Evolutionary conservation across 2,797 vertebrate species (phyloP).

Genomic region (Nannoperca obscura): DNA sequence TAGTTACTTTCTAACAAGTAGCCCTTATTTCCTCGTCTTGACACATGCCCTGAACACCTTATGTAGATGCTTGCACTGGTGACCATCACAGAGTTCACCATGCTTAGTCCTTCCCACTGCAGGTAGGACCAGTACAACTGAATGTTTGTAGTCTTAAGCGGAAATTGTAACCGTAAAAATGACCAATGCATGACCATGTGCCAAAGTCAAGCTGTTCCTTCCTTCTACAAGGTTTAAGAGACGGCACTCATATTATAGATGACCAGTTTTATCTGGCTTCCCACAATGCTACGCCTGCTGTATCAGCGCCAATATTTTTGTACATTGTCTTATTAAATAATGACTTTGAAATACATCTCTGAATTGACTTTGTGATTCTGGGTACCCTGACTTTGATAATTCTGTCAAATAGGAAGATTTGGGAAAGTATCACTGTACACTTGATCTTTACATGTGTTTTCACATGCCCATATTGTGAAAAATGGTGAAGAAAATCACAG

Average conservation of each 20-base stretch:
- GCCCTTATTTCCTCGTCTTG: conserved; percentile 10
- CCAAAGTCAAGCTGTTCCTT: conserved; percentile 20
- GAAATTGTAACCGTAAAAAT: conserved; percentile 21
- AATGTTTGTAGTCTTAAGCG: conserved; percentile 36
- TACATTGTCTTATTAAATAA: conserved; percentile 86
- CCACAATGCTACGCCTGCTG: conserved; percentile 66
- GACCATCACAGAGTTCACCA: conserved; percentile 48
- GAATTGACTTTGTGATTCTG: conserved; percentile 48
- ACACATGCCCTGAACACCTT: conserved; percentile 7
- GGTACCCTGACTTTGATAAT: background rate
- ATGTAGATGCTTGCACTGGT: conserved; percentile 41
- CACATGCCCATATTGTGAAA: no score
- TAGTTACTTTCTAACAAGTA: conserved; percentile 5
- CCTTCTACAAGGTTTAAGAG: background rate
- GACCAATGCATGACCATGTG: conserved; percentile 4
- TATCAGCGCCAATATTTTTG: conserved; percentile 82
- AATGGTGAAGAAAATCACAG: background rate
- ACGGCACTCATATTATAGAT: background rate
- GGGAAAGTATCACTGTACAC: background rate
- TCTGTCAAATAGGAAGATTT: background rate
- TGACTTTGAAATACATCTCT: conserved; percentile 75
- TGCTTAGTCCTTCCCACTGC: conserved; percentile 41
- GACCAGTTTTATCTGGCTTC: conserved; percentile 13
- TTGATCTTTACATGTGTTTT: background rate
- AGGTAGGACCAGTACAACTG: conserved; percentile 41